These are phyloP conservation scores for Blennius ocellaris DNA, from an alignment of 2,113 vertebrate species.

Conservation along the genomic window DNA sequence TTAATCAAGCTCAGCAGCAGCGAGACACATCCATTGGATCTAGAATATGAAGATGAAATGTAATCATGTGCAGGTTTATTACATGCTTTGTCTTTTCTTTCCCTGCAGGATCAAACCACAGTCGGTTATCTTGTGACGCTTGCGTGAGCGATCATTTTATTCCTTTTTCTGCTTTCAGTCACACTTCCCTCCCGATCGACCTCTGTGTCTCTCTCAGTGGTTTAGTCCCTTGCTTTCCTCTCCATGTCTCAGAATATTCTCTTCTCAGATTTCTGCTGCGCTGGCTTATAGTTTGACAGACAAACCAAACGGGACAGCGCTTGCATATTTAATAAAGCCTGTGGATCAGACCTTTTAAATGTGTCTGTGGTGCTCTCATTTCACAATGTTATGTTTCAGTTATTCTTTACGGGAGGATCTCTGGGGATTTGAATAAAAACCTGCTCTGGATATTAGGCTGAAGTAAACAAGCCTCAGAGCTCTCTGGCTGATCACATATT, in stretches of 20 bases:
- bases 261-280: constrained; percentile 69
- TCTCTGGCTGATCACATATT: constrained; percentile 57
- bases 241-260: neutral
- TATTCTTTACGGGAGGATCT: neutral
- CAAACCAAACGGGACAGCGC: constrained; percentile 20
- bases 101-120: too few species aligned
- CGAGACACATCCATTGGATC: neutral
- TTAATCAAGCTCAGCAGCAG: neutral
- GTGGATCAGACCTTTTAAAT: constrained; percentile 17
- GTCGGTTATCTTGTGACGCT: neutral
- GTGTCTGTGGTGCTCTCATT: neutral
- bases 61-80: neutral
- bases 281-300: constrained; percentile 49
- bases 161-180: neutral
- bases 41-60: neutral
- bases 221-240: neutral
- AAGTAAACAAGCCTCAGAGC: constrained; percentile 25
- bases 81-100: too few species aligned
- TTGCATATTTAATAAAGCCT: constrained; percentile 63
- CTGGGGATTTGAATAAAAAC: neutral
- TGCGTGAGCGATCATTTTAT: neutral
- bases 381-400: neutral
- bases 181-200: neutral
- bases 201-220: neutral
- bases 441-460: neutral